Base-by-base conservation (phyloP, 2,888 invertebrate species). In the Stenodera caucasica region DNA sequence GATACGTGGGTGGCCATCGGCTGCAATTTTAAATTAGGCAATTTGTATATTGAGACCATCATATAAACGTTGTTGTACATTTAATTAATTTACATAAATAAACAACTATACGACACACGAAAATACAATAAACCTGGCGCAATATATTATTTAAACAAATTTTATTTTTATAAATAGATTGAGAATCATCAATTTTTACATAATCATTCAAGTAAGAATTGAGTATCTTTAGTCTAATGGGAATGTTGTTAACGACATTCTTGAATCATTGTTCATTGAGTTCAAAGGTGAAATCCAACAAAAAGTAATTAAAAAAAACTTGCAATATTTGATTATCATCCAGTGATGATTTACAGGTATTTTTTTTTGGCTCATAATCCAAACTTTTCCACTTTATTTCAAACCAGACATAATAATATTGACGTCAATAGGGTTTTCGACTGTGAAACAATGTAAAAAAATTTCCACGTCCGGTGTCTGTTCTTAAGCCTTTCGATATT, bases 71-170 rank as follows among this genome's bases (percentile, higher is more conserved):
- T 45, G 45, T 45, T 45, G 45, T 45, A 45, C 45, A 45, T 21
- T 45, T 45, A 7, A 21, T 45, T 45, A 21, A 45, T 45, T 45
- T 45, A 11, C 45, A 45, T 45, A 45, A 21, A 45, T 45, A 45
- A 45, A 45, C 45, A 45, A 45, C 45, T 12, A 45, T 45, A 45
- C 12, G 21, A 45, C 18, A 45, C 45, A 26, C 7, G 21, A 45
- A 21, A 45, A 45, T 45, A 45, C 45, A 45, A 45, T 45, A 45
- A 45, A 45, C 45, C 21, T 45, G 45, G 45, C 45, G 45, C 45
- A 45, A 45, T 45, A 45, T 21, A 2, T 18, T 18, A 8, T 40
- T 7, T 37, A 37, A 9, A 40, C 12, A 35, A 35, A 15, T 2
- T 7, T 40, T n/a, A n/a, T n/a, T n/a, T n/a, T n/a, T n/a, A 40